Base-by-base conservation (phyloP, 2,888 invertebrate species). In the Dryobotodes eremita region DNA sequence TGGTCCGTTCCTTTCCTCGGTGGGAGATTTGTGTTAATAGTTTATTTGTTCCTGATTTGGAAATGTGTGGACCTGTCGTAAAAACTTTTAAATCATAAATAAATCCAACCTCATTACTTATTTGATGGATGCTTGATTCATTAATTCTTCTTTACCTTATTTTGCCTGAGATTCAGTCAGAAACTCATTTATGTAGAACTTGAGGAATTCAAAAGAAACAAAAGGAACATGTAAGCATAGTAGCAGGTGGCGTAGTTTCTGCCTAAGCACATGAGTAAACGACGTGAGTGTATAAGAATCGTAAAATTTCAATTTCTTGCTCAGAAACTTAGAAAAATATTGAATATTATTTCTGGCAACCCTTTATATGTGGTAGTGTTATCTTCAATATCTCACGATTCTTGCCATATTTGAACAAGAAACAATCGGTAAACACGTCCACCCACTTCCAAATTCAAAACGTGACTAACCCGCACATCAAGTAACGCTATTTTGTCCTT, bases 381-480 rank as follows among this genome's bases (percentile, higher is more conserved):
- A 36, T 36, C 31, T 36, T 36, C 31, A 36, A 36, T 36, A 36
- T 36, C 31, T 36, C 31, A 36, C 31, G 31, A 36, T 36, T 36
- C 31, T 36, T 36, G 31, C 31, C 31, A 36, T 3, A 36, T 36
- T 36, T 36, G 31, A 36, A 36, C 17, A 5, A 36, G 23, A 61
- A 55, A 65, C 13, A 42, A n/a, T 10, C 71, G 23, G 15, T 17
- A 57, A 46, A 75, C 80, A 79, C 62, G 76, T 87, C 88, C 84
- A 79, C 64, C 31, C 80, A 79, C 53, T 77, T 77, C 79, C 66
- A 71, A 64, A 42, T 66, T 59, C 70, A 50, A 50, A 68, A 74
- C 79, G 95, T 96, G 94, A 96, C 96, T 96, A 96, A 96, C 95
- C 86, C 79, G 83, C 88, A 92, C 94, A 92, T 82, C 93, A 92